A percentile compares a stretch with the other conserved stretches of the same genome.
Evolutionary conservation across 2,888 invertebrate species (phyloP).

Genomic region (Ochlodes sylvanus): DNA sequence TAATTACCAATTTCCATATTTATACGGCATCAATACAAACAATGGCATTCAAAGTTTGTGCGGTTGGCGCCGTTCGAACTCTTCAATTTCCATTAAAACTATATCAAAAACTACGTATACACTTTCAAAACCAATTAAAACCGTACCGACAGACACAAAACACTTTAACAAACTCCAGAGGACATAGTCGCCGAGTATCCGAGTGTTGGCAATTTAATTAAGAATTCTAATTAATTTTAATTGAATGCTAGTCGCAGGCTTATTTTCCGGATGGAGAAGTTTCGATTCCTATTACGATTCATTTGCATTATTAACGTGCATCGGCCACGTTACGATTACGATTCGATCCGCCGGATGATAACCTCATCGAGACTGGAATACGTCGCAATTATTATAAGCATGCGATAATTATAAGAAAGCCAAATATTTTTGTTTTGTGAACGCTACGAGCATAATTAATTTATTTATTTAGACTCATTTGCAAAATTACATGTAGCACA

Average conservation of each 20-base stretch:
- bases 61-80: not conserved
- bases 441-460: no score
- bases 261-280: conserved; percentile 9
- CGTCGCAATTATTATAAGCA: no score
- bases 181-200: conserved; percentile 39
- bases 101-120: conserved; percentile 27
- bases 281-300: conserved; percentile 1
- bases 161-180: conserved; percentile 23
- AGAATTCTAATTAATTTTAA: conserved; percentile 46
- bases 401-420: no score
- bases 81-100: conserved; percentile 12
- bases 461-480: no score
- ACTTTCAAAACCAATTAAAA: conserved; percentile 29
- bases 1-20: conserved; percentile 12
- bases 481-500: no score
- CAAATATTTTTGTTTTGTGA: no score
- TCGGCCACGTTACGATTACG: not conserved
- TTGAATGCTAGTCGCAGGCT: conserved; percentile 35
- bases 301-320: not conserved
- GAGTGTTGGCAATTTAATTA: conserved; percentile 43
- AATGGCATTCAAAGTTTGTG: not conserved
- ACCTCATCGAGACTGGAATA: no score
- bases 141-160: conserved; percentile 23
- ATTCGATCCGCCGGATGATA: not conserved
- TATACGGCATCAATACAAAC: not conserved